Percentiles rank a stretch among this genome's conserved stretches.
Conservation (phyloP, 2,797 vertebrate genomes). For the Sebastes nivosus region DNA sequence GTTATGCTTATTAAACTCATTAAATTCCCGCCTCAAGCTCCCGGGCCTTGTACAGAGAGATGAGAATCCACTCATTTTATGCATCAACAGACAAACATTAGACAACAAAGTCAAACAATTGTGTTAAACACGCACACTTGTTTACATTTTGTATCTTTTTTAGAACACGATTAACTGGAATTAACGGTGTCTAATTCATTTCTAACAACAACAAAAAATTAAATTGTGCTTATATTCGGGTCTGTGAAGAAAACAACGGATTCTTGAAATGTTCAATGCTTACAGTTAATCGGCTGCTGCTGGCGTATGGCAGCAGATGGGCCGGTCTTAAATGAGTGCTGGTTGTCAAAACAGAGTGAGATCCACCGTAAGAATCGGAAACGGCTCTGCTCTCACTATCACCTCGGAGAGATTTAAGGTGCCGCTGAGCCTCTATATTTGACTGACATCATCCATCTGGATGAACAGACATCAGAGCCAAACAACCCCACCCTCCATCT, state of each 20-base stretch:
- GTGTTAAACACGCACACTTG: slow-evolving; percentile 25
- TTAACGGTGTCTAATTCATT: slow-evolving; percentile 29
- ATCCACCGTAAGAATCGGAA: slow-evolving; percentile 40
- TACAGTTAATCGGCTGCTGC: slow-evolving; percentile 32
- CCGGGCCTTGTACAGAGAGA: slow-evolving; percentile 19
- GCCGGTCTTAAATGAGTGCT: slow-evolving; percentile 48
- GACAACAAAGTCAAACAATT: slow-evolving; percentile 43
- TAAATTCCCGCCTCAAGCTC: slow-evolving; percentile 51
- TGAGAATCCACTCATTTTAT: slow-evolving; percentile 46
- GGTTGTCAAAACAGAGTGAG: slow-evolving; percentile 50
- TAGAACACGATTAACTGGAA: slow-evolving; percentile 33
- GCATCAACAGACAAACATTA: slow-evolving; percentile 52
- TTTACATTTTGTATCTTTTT: slow-evolving; percentile 36
- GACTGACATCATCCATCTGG: slow-evolving; percentile 73
- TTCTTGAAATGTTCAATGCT: slow-evolving; percentile 34
- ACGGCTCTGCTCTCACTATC: slow-evolving; percentile 40
- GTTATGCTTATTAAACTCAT: slow-evolving; percentile 61
- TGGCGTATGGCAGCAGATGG: slow-evolving; percentile 55
- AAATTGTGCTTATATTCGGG: not conserved
- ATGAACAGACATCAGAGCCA: slow-evolving; percentile 61
- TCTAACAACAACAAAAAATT: slow-evolving; percentile 7
- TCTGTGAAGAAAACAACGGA: slow-evolving; percentile 16
- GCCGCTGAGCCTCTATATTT: slow-evolving; percentile 46
- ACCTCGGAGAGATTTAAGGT: slow-evolving; percentile 59
- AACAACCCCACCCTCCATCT: slow-evolving; percentile 71